phyloP scores from a whole-genome alignment of 1,140 invertebrate genomes.

The Drosophila trapezifrons region DNA sequence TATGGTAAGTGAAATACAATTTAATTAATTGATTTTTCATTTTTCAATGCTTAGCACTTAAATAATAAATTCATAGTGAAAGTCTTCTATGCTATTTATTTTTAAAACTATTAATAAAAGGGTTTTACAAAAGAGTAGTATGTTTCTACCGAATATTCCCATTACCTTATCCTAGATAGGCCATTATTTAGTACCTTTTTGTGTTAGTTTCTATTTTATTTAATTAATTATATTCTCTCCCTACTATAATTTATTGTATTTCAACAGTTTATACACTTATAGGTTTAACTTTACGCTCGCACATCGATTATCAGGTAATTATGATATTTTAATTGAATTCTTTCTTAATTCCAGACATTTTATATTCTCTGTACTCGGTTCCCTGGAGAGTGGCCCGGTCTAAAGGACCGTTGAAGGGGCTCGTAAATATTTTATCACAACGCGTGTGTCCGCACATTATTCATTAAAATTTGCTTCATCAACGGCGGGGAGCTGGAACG shows the following conservation, averaged over 20 bases:
- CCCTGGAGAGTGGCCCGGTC: background rate
- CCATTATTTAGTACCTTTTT: no score
- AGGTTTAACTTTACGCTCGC: background rate
- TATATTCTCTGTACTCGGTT: background rate
- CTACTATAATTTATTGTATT: background rate
- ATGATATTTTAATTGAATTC: constrained; percentile 12
- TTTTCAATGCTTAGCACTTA: no score
- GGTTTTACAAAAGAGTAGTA: no score
- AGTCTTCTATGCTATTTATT: no score
- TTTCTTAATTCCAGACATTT: background rate
- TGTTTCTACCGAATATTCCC: no score
- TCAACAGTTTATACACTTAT: background rate
- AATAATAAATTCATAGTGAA: no score
- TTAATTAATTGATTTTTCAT: no score
- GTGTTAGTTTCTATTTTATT: no score
- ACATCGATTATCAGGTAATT: constrained; percentile 12
- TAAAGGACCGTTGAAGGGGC: constrained; percentile 41
- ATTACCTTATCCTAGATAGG: no score
- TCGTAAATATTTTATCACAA: constrained; percentile 72
- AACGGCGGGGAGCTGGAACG: constrained; percentile 31
- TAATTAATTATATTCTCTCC: background rate
- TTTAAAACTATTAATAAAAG: no score
- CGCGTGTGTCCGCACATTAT: constrained; percentile 79
- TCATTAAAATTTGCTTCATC: constrained; percentile 80
- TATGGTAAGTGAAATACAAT: no score